Evolutionary conservation across 37 sponge, comb jelly and placozoan genomes (phyloP).

Genomic region (Mnemiopsis leidyi): DNA sequence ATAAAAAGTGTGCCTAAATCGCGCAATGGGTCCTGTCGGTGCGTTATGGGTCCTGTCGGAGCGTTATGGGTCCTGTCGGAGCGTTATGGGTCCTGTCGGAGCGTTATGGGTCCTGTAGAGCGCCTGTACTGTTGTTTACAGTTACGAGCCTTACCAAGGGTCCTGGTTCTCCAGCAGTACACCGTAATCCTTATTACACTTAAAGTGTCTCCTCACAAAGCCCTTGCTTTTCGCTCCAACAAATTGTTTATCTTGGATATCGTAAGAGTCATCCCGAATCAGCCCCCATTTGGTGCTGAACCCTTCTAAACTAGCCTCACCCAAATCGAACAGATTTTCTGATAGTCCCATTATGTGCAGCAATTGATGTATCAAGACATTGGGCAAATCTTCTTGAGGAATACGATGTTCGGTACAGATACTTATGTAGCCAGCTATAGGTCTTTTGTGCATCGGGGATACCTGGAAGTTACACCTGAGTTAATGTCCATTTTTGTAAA

Average conservation of each 20-base stretch:
- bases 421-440: constrained; percentile 24
- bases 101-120: too few species aligned
- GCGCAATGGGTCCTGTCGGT: too few species aligned
- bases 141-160: background rate
- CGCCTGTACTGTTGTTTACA: background rate
- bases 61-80: background rate
- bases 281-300: background rate
- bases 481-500: too few species aligned
- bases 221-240: background rate
- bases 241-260: background rate
- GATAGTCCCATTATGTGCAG: constrained; percentile 35
- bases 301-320: background rate
- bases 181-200: constrained; percentile 23
- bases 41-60: too few species aligned
- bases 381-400: background rate
- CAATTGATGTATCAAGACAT: constrained; percentile 14
- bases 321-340: background rate
- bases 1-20: too few species aligned
- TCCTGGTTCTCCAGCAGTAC: constrained; percentile 62
- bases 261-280: background rate
- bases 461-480: constrained; percentile 11
- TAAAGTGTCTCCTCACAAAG: background rate
- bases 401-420: background rate
- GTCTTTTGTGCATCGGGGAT: background rate
- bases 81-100: too few species aligned